Evolutionary conservation across 1,140 invertebrate genomes (phyloP).

Genomic region (Cephus cinctus): DNA sequence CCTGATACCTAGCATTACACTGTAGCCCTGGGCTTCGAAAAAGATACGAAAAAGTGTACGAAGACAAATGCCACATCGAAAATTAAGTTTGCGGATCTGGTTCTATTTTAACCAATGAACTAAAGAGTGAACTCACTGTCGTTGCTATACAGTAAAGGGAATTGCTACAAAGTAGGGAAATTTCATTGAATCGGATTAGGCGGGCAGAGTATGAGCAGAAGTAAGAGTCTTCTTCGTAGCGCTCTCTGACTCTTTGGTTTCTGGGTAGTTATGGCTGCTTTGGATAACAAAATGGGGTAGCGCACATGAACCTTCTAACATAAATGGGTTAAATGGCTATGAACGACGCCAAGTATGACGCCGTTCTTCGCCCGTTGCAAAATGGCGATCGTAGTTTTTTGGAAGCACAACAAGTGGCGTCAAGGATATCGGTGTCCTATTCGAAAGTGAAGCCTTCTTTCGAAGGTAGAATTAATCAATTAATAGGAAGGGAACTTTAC

Average conservation of each 20-base stretch:
- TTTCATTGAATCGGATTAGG: not conserved
- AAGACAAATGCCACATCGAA: too few species aligned
- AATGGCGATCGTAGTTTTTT: conserved; percentile 31
- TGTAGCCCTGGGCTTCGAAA: too few species aligned
- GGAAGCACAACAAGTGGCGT: conserved; percentile 30
- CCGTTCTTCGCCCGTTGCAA: conserved; percentile 27
- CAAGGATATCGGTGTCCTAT: not conserved
- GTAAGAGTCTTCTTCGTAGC: too few species aligned
- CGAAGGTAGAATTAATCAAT: not conserved
- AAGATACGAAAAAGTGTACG: too few species aligned
- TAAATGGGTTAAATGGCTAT: conserved; percentile 40
- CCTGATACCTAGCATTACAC: too few species aligned
- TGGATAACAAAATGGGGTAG: too few species aligned
- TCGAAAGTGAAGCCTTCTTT: not conserved
- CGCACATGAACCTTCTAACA: too few species aligned
- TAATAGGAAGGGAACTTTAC: not conserved
- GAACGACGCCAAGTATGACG: conserved; percentile 21
- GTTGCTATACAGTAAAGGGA: not conserved
- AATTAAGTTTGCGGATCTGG: too few species aligned
- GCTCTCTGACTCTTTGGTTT: conserved; percentile 10
- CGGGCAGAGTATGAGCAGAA: conserved; percentile 1
- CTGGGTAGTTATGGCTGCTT: not conserved
- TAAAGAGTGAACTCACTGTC: not conserved
- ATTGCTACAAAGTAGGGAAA: not conserved
- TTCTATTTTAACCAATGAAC: too few species aligned